Conservation (phyloP, 1,140 invertebrate genomes). For the Orussus abietinus region DNA sequence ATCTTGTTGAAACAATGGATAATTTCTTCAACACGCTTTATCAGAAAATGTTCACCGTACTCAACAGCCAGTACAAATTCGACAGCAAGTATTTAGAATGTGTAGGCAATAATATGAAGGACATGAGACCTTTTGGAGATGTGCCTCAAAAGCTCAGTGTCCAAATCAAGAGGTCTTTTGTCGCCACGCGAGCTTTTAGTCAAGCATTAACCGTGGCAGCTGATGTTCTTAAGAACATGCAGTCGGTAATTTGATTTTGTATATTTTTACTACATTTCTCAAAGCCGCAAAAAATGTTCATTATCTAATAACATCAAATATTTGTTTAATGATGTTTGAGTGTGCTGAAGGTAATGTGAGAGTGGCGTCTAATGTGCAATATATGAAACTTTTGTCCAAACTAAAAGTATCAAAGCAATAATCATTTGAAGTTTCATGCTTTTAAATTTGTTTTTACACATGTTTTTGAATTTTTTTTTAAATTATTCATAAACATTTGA, state of each 20-base stretch:
- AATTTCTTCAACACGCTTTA: slow-evolving; percentile 90
- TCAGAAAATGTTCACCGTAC: slow-evolving; percentile 92
- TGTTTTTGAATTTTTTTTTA: too few species aligned
- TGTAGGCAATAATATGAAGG: slow-evolving; percentile 85
- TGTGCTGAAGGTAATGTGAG: too few species aligned
- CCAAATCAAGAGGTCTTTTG: slow-evolving; percentile 88
- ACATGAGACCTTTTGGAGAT: slow-evolving; percentile 91
- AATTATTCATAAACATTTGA: too few species aligned
- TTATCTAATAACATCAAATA: too few species aligned
- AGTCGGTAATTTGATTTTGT: slow-evolving; percentile 76
- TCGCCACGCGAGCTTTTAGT: slow-evolving; percentile 89
- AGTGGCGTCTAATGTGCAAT: too few species aligned
- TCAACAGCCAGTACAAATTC: slow-evolving; percentile 88
- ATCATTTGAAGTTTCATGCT: too few species aligned
- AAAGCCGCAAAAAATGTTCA: too few species aligned
- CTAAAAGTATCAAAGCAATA: too few species aligned
- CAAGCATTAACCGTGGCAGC: slow-evolving; percentile 80
- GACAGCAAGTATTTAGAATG: slow-evolving; percentile 84
- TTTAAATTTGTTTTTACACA: too few species aligned
- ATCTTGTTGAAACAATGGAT: slow-evolving; percentile 83
- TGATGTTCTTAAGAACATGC: slow-evolving; percentile 78
- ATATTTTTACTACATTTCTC: too few species aligned
- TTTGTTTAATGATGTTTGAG: too few species aligned
- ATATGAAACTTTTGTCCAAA: too few species aligned
- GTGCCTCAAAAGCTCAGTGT: slow-evolving; percentile 84